Evolutionary conservation across 2,888 invertebrate genomes (phyloP).

Genomic region (Agrilus biguttatus): DNA sequence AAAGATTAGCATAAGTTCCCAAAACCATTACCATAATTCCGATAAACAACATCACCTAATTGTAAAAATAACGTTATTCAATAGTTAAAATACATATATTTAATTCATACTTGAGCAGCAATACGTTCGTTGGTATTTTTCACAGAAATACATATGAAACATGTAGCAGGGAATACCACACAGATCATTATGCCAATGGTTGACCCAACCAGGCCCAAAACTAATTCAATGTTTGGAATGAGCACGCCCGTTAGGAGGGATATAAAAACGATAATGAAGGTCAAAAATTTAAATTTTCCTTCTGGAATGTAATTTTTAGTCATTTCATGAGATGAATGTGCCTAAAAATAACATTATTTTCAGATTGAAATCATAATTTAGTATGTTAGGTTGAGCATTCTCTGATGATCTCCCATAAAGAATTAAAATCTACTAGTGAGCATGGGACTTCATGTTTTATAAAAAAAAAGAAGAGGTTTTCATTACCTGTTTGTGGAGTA

Average conservation of each 20-base stretch:
- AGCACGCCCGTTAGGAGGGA: constrained; percentile 70
- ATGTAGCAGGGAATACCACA: constrained; percentile 81
- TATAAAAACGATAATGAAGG: constrained; percentile 58
- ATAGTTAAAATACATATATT: constrained; percentile 1
- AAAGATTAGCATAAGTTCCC: constrained; percentile 80
- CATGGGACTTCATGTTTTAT: not conserved
- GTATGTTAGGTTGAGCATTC: no score
- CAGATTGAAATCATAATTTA: no score
- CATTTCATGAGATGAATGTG: constrained; percentile 46
- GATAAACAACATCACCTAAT: constrained; percentile 59
- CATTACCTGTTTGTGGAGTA: constrained; percentile 69
- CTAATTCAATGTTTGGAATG: constrained; percentile 88
- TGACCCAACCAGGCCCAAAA: constrained; percentile 86
- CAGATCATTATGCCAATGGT: constrained; percentile 91
- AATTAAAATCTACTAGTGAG: no score
- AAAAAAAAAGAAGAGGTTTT: constrained; percentile 5
- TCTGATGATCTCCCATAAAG: no score
- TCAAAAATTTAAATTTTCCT: constrained; percentile 67
- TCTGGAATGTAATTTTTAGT: constrained; percentile 66
- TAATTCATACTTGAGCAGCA: constrained; percentile 59
- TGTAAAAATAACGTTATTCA: constrained; percentile 13
- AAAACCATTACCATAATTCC: constrained; percentile 80
- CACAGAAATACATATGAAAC: constrained; percentile 71
- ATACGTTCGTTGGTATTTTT: constrained; percentile 74
- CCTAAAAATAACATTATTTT: not conserved